Base-by-base conservation (phyloP, 2,113 vertebrate genomes). In the Sander vitreus region DNA sequence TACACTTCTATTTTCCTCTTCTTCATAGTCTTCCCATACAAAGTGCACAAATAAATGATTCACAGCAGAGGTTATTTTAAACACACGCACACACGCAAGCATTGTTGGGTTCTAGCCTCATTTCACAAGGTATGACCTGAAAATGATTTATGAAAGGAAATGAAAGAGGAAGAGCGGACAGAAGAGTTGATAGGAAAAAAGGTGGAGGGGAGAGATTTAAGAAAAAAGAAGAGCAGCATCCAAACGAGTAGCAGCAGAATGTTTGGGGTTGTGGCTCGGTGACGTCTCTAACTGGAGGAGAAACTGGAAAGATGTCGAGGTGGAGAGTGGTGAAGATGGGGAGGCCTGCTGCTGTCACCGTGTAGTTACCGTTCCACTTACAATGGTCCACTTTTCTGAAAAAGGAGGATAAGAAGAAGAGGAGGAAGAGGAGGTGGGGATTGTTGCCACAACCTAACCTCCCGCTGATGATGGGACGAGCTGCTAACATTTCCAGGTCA, bases 31-130 rank as follows among this genome's bases (percentile, higher is more conserved):
- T 14, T 62, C 15, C 59, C 39, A 25, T 55, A 68, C 81, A 93
- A 92, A 92, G 88, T 89, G 87, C 85, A 84, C 83, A 70, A 85
- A 88, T 70, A 36, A 67, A 69, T 57, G 80, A 80, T 79, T 83
- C 69, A 87, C 85, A 87, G 82, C 88, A 66, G 74, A 59, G 69
- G 68, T 33, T 19, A 47, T 63, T 53, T 54, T 36, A 75, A 64
- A 60, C 59, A 59, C 27, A 27, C 27, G 27, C 27, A 27, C 1
- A 1, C 60, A 30, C 70, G 43, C 9, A 43, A 43, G 9, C 39
- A 43, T 43, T 43, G 39, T 43, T 43, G 39, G 39, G 39, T 43
- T 43, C 39, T 43, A 43, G 39, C 39, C 10, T 43, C 39, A 43
- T 43, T 43, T 43, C 39, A 43, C 39, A 43, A 43, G 11, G 39